These are phyloP conservation scores for Sorex fumeus DNA, from an alignment of 2,113 vertebrate species.

Conservation along the genomic window DNA sequence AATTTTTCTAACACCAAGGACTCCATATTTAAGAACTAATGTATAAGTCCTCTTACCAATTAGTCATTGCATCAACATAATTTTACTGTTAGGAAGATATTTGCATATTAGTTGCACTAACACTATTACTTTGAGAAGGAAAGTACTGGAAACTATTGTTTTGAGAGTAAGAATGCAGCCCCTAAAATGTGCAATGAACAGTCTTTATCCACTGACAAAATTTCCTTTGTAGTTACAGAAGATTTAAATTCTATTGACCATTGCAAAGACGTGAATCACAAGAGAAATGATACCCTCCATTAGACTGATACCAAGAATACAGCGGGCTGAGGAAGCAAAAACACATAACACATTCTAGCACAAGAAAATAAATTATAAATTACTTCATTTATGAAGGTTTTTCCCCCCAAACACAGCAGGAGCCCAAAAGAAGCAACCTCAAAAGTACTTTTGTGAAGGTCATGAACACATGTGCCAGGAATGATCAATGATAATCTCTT, in stretches of 20 bases:
- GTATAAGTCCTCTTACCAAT: background rate
- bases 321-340: background rate
- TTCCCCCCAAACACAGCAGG: background rate
- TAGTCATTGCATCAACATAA: background rate
- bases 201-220: background rate
- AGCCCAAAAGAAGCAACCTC: background rate
- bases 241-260: background rate
- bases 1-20: background rate
- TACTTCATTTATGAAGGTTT: background rate
- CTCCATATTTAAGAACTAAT: slow-evolving; percentile 2
- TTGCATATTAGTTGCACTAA: background rate
- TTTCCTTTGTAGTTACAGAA: background rate
- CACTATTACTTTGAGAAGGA: background rate
- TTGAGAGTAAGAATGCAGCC: background rate
- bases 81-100: background rate
- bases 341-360: background rate
- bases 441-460: background rate
- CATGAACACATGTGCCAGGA: background rate
- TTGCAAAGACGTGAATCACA: background rate
- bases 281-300: background rate
- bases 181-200: slow-evolving; percentile 15
- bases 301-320: background rate
- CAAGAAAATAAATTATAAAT: background rate
- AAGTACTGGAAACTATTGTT: background rate
- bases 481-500: background rate